Conservation (phyloP, 2,888 invertebrate species). For the Diaprepes abbreviatus region DNA sequence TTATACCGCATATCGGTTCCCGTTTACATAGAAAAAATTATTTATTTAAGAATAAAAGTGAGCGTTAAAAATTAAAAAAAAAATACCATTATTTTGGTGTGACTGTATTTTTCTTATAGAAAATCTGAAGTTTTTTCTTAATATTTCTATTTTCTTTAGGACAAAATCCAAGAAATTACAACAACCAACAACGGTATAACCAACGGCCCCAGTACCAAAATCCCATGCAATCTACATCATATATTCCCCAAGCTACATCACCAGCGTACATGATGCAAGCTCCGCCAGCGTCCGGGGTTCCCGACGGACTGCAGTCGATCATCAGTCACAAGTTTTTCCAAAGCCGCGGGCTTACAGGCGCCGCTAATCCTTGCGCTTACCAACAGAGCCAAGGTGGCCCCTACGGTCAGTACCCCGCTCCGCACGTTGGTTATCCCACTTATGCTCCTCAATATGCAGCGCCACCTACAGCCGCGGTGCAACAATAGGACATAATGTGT, state of each 20-base stretch:
- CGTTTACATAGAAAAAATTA: too few relatives aligned
- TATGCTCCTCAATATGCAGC: constrained; percentile 72
- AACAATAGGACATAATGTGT: constrained; percentile 73
- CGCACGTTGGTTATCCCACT: constrained; percentile 74
- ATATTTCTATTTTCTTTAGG: constrained; percentile 66
- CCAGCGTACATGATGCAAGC: constrained; percentile 69
- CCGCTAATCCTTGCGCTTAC: constrained; percentile 73
- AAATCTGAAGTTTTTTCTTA: too few relatives aligned
- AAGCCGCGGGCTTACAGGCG: constrained; percentile 71
- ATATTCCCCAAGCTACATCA: constrained; percentile 55
- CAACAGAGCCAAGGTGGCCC: constrained; percentile 69
- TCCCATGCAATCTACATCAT: constrained; percentile 53
- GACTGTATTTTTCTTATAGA: too few relatives aligned
- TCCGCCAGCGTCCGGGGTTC: constrained; percentile 54
- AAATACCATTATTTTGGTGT: too few relatives aligned
- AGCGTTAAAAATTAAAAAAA: too few relatives aligned
- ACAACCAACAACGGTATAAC: constrained; percentile 58
- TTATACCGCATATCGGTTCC: too few relatives aligned
- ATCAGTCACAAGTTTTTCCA: constrained; percentile 83
- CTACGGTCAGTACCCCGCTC: constrained; percentile 76
- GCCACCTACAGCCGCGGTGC: constrained; percentile 77
- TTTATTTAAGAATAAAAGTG: too few relatives aligned
- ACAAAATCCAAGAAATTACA: constrained; percentile 64
- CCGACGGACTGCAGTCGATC: constrained; percentile 70
- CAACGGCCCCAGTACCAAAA: constrained; percentile 62